Conservation (phyloP, 2,113 vertebrate species). For the Antechinus stuartii region DNA sequence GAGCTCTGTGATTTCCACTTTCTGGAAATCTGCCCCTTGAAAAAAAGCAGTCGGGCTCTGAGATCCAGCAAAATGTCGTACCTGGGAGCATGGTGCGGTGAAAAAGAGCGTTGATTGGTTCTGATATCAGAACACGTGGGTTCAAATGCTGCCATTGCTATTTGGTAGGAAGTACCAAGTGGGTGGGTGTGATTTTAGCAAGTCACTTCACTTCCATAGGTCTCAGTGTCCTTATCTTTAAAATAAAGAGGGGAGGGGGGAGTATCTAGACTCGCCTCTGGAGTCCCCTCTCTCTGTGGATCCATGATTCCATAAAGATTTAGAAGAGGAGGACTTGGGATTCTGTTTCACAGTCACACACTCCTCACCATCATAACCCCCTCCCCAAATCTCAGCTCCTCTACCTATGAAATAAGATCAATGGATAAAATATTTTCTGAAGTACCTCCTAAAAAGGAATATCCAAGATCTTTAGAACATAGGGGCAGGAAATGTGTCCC, state of each 20-base stretch:
- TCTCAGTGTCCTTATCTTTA: neutral
- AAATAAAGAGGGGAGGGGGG: neutral
- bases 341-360: neutral
- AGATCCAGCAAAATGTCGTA: neutral
- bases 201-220: neutral
- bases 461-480: too few species aligned
- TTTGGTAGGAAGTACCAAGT: too few species aligned
- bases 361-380: too few species aligned
- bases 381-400: neutral
- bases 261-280: neutral
- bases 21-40: too few species aligned
- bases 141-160: too few species aligned
- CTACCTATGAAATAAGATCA: neutral
- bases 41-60: too few species aligned
- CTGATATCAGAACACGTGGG: too few species aligned
- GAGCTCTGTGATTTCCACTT: too few species aligned
- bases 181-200: neutral
- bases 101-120: too few species aligned
- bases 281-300: neutral
- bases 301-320: neutral
- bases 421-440: neutral
- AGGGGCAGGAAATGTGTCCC: rapidly evolving
- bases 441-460: neutral
- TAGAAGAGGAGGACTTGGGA: neutral
- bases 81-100: neutral